phyloP scores from a whole-genome alignment of 2,113 vertebrate species.

The Turdus rufiventris region DNA sequence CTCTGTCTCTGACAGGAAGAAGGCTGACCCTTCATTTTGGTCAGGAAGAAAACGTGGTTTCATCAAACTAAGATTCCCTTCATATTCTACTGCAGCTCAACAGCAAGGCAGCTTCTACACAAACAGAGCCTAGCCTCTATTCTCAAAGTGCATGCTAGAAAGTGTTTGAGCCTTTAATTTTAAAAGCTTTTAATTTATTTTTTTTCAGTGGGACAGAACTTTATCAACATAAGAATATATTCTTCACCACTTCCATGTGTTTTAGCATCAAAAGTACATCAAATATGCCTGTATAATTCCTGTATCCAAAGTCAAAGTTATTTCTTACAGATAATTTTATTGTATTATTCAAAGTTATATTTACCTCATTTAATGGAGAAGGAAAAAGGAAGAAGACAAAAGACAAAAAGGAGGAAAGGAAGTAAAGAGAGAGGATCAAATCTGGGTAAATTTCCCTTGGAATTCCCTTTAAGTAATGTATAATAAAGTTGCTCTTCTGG shows the following conservation, averaged over 20 bases:
- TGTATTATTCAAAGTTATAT: not conserved
- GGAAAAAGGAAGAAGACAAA: not conserved
- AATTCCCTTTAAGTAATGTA: not conserved
- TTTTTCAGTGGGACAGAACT: fast-evolving
- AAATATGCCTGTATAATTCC: not conserved
- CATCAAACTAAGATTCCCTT: not conserved
- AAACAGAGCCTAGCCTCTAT: not conserved
- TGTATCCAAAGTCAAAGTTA: not conserved
- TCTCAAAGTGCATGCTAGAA: not conserved
- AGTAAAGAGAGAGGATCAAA: not conserved
- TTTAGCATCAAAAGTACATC: not conserved
- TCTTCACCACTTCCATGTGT: not conserved
- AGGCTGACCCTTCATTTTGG: not conserved
- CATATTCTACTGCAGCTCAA: not conserved
- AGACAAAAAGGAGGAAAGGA: not conserved
- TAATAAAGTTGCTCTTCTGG: not conserved
- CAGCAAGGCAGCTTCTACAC: not conserved
- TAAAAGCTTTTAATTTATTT: not conserved
- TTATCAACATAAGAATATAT: not conserved
- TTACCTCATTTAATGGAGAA: not conserved
- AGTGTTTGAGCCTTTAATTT: not conserved
- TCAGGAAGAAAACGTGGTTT: not conserved
- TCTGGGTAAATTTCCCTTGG: not conserved
- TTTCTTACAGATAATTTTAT: not conserved
- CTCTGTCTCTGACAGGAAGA: not conserved